Conservation (phyloP, 2,888 invertebrate genomes). For the Choreutis nemorana region DNA sequence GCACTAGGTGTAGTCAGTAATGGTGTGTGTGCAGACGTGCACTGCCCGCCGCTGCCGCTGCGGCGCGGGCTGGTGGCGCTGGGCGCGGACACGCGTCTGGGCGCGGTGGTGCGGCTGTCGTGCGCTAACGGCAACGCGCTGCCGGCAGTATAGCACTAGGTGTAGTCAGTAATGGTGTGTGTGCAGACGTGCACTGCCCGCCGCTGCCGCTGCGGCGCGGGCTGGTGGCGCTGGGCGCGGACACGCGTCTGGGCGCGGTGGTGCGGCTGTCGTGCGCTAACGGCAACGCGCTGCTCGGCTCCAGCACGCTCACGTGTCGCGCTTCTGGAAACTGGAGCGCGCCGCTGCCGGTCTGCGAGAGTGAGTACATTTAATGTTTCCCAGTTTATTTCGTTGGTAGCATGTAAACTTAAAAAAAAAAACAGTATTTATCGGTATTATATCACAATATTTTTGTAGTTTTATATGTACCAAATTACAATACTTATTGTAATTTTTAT, state of each 20-base stretch:
- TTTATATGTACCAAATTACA: no score
- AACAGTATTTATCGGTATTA: no score
- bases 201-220: slow-evolving; percentile 77
- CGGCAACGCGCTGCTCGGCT: slow-evolving; percentile 82
- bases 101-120: slow-evolving; percentile 75
- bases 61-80: slow-evolving; percentile 78
- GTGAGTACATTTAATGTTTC: no score
- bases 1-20: no score
- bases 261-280: slow-evolving; percentile 80
- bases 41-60: slow-evolving; percentile 78
- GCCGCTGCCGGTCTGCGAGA: slow-evolving; percentile 82
- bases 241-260: slow-evolving; percentile 77
- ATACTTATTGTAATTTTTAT: no score
- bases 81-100: slow-evolving; percentile 75
- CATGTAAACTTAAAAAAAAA: no score
- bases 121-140: slow-evolving; percentile 84
- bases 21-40: no score
- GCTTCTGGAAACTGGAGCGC: slow-evolving; percentile 89
- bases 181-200: slow-evolving; percentile 82
- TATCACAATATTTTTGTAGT: no score
- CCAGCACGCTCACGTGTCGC: slow-evolving; percentile 76
- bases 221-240: slow-evolving; percentile 73
- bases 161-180: no score
- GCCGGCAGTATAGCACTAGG: no score
- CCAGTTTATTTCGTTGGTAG: no score